Conservation (phyloP, 2,113 vertebrate species). For the Tretioscincus oriximinensis region DNA sequence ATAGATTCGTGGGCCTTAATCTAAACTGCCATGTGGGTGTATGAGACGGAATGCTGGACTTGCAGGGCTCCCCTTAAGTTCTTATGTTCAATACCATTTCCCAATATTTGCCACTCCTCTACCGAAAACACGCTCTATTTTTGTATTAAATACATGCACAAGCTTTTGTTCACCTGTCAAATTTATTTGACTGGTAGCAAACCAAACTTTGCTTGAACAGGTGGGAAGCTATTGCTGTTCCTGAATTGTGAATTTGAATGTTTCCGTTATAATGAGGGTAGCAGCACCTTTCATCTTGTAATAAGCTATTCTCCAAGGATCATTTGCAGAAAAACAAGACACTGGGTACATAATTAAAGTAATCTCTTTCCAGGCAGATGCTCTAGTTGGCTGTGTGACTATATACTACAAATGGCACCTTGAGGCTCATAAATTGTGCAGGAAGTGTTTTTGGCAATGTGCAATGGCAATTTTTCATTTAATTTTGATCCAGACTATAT, state of each 20-base stretch:
- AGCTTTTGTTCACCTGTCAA: slow-evolving; percentile 29
- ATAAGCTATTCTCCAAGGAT: slow-evolving; percentile 74
- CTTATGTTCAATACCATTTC: too few species aligned
- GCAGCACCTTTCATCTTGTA: slow-evolving; percentile 71
- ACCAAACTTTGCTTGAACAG: slow-evolving; percentile 49
- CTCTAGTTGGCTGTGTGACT: slow-evolving; percentile 81
- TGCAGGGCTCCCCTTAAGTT: too few species aligned
- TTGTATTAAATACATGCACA: not conserved
- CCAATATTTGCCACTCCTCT: too few species aligned
- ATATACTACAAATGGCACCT: slow-evolving; percentile 81
- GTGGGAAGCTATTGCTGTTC: slow-evolving; percentile 60
- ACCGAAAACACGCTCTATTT: not conserved
- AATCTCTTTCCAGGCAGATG: slow-evolving; percentile 84
- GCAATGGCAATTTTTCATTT: slow-evolving; percentile 80
- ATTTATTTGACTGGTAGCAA: slow-evolving; percentile 19
- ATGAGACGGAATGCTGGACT: too few species aligned
- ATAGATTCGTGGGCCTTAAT: too few species aligned
- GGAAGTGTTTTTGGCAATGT: slow-evolving; percentile 80
- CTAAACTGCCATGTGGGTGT: too few species aligned
- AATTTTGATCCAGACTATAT: slow-evolving; percentile 80
- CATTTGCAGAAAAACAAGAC: slow-evolving; percentile 81
- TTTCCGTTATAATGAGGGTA: slow-evolving; percentile 70
- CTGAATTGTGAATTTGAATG: slow-evolving; percentile 58
- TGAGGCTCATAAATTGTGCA: slow-evolving; percentile 80
- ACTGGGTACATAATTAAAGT: slow-evolving; percentile 85